These are phyloP conservation scores for Myotis pilosus DNA, from an alignment of 2,797 vertebrate genomes.

Conservation along the genomic window DNA sequence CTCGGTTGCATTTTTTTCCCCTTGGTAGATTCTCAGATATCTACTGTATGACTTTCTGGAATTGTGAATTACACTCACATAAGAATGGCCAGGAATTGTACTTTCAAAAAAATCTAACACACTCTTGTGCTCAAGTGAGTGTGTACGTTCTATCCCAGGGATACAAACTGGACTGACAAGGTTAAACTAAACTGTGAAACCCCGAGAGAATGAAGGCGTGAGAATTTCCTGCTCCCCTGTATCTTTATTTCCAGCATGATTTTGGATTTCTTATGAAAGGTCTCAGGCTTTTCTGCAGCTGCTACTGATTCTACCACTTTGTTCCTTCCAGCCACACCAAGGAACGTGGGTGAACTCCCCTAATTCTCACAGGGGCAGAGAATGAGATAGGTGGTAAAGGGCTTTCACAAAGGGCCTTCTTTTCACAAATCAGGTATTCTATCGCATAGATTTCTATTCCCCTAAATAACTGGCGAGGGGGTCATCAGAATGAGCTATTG, in stretches of 20 bases:
- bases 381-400: not conserved
- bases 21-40: too few relatives aligned
- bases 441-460: conserved; percentile 69
- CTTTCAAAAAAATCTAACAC: not conserved
- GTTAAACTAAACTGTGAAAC: not conserved
- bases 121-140: not conserved
- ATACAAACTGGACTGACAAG: not conserved
- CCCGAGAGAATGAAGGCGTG: not conserved
- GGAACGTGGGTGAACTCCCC: not conserved
- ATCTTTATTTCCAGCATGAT: not conserved
- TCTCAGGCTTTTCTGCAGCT: not conserved
- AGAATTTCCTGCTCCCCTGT: not conserved
- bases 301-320: not conserved
- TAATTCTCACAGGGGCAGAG: not conserved
- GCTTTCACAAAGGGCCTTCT: not conserved
- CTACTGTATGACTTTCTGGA: too few relatives aligned
- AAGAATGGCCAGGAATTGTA: too few relatives aligned
- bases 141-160: not conserved
- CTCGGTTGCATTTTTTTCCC: too few relatives aligned
- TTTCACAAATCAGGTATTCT: conserved; percentile 57
- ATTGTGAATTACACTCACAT: too few relatives aligned
- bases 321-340: not conserved
- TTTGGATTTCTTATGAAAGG: not conserved
- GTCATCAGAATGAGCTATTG: conserved; percentile 81
- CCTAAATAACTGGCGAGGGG: conserved; percentile 81